Evolutionary conservation across 2,797 vertebrate species (phyloP), one percentile per base, ranked within the genome.

Genomic region (Microctenopoma lineatum): DNA sequence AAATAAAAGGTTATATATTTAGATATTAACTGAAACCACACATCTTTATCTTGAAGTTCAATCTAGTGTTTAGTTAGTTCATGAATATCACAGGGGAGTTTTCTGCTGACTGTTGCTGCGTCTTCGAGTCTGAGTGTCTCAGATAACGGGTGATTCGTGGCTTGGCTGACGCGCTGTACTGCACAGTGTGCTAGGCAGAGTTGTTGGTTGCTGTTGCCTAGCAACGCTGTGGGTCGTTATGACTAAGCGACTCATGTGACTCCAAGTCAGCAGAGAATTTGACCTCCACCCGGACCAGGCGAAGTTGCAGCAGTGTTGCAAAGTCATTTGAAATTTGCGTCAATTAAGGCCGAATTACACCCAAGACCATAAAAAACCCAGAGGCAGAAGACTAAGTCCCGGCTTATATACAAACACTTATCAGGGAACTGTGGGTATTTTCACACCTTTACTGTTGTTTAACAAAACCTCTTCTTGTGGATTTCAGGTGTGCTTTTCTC

Each of bases 401-500:
- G 21, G 21, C 27, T 4, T 29, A 38, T 51, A 44, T 1, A 56
- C 44, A 29, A 18, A 2, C 50, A 16, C 44, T 5, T 45, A 18
- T 42, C 47, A n/a, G 0, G 16, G 9, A 39, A 5, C 21, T 21
- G 10, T 21, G 5, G 2, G 12, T 39, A 11, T 36, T 7, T 18
- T 2, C 4, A 5, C 0, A 4, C 8, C 0, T 2, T 8, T 45
- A 29, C 11, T 12, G 5, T 4, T 0, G 1, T 42, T 59, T 0
- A 9, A 15, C 18, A 44, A n/a, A 36, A 4, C 21, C 9, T 44
- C 5, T 25, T 32, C 16, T 47, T 74, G 5, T 73, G 9, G 7
- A 4, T 76, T 77, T 26, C 81, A 95, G 95, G 92, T 95, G 36
- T 77, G 52, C 0, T 95, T 95, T 66, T 94, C 93, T 68, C 88